Base-by-base conservation (phyloP, 2,888 invertebrate species). In the Drepanosiphum platanoidis region DNA sequence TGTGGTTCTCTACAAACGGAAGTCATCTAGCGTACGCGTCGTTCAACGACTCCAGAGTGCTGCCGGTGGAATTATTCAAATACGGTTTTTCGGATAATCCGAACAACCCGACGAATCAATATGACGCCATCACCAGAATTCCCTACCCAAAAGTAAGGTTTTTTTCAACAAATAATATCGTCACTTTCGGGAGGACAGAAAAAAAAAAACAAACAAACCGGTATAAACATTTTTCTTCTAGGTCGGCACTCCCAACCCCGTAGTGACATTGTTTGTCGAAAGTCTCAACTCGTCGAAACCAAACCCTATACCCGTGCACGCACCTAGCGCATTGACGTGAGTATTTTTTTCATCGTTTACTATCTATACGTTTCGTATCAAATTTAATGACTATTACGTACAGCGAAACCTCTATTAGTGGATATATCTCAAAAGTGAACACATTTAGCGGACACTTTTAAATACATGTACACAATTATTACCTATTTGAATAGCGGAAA, bases 1-100 rank as follows among this genome's bases (percentile, higher is more conserved):
- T 97, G 68, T 98, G 97, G 97, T 96, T 97, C 91, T 96, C 96
- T 1, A 92, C 93, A 0, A 93, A 94, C 88, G 96, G 96, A 34
- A 92, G 91, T 18, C 93, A 93, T 89, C 89, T 98, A 87, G 95
- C 96, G 1, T 98, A 92, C 89, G 95, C 93, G 2, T 93, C 94
- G 52, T 96, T 96, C 89, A 93, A 96, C 88, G 96, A 97, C 89
- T 92, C 92, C 0, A 89, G 91, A 8, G 95, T 95, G 0, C 92
- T 93, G 39, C 90, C 93, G 32, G 95, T 96, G 92, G 92, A 92
- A 87, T 93, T 96, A 68, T 95, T 95, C 0, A 93, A 94, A 88
- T 97, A 95, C 89, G 96, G 96, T 0, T 91, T 92, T 18, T 95
- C 96, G 0, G 95, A 95, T 7, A 93, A 92, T 87, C 88, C 93